Conservation (phyloP, 2,888 invertebrate genomes). For the Ichneumoninae sp. region DNA sequence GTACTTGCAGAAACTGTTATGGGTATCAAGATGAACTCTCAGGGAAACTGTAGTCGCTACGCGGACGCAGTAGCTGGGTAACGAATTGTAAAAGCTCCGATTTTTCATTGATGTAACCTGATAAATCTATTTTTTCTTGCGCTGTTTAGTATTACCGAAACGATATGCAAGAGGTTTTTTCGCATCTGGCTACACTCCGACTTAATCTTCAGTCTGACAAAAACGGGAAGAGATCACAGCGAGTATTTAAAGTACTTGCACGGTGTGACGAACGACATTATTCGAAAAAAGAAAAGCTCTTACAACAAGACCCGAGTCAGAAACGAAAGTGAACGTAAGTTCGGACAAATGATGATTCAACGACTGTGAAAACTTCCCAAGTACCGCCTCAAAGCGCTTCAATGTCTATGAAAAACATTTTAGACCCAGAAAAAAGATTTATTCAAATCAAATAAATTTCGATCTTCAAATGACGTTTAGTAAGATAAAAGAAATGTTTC, state of each 20-base stretch:
- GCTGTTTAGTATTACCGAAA: neutral
- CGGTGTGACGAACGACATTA: conserved; percentile 86
- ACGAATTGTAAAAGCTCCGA: neutral
- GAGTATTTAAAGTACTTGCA: conserved; percentile 87
- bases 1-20: neutral
- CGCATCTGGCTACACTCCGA: conserved; percentile 88
- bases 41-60: neutral
- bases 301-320: conserved; percentile 72
- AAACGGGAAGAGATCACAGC: conserved; percentile 85
- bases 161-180: conserved; percentile 82
- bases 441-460: too few species aligned
- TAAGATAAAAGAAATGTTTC: too few species aligned
- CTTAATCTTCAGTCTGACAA: conserved; percentile 86
- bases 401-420: neutral
- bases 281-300: conserved; percentile 78
- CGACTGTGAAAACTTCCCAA: neutral
- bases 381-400: neutral
- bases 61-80: neutral
- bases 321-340: conserved; percentile 50
- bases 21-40: neutral
- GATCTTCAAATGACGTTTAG: too few species aligned
- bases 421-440: neutral
- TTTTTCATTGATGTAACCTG: neutral
- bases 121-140: neutral
- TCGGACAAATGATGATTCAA: neutral